phyloP scores from a whole-genome alignment of 2,888 invertebrate species.

The Rhogogaster chlorosoma region DNA sequence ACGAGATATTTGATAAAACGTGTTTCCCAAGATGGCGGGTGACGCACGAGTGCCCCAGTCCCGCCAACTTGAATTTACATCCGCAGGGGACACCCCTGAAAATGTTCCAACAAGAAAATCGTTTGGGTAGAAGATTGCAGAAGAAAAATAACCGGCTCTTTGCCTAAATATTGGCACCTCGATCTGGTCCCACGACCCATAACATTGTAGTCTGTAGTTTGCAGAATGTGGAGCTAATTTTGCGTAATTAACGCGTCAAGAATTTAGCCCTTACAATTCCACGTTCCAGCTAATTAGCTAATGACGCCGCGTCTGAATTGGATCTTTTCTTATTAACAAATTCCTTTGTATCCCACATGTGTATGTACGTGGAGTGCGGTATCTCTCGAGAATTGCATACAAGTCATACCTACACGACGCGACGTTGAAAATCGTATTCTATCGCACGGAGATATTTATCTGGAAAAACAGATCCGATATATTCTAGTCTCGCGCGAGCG shows the following conservation, averaged over 20 bases:
- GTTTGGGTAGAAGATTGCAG: too few species aligned
- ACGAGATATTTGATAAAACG: too few species aligned
- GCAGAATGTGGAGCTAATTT: background rate
- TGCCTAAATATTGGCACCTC: background rate
- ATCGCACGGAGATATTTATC: conserved; percentile 30
- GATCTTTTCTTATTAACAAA: conserved; percentile 35
- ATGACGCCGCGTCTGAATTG: conserved; percentile 15
- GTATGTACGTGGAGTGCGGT: background rate
- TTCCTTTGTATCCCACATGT: conserved; percentile 10
- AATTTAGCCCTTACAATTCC: conserved; percentile 24
- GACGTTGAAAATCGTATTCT: background rate
- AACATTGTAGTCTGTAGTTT: background rate
- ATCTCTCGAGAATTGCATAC: background rate
- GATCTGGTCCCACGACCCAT: background rate
- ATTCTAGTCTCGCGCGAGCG: conserved; percentile 38
- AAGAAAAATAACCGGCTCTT: too few species aligned
- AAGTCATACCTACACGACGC: background rate
- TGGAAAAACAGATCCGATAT: conserved; percentile 39
- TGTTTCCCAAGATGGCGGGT: too few species aligned
- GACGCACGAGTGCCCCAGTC: too few species aligned
- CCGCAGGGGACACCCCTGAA: too few species aligned
- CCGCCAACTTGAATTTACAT: too few species aligned
- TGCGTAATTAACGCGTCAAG: conserved; percentile 29
- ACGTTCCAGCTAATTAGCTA: conserved; percentile 41
- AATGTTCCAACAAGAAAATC: too few species aligned